Evolutionary conservation across 2,888 invertebrate genomes (phyloP).

Genomic region (Pseudeuparius sepicola): DNA sequence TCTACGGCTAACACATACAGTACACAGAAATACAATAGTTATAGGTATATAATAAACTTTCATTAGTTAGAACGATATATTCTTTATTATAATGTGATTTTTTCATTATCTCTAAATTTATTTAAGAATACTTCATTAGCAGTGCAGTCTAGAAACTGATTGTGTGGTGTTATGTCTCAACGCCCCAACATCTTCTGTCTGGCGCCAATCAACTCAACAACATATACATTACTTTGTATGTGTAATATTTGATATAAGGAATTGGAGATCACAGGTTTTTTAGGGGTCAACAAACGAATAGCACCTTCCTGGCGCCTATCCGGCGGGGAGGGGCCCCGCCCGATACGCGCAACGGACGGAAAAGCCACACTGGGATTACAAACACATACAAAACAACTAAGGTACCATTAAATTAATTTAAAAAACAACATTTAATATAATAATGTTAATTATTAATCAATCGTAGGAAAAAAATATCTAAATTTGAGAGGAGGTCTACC

Average conservation of each 20-base stretch:
- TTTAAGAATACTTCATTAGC: slow-evolving; percentile 40
- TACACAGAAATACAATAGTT: slow-evolving; percentile 35
- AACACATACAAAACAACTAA: slow-evolving; percentile 37
- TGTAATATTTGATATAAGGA: slow-evolving; percentile 39
- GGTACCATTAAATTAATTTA: slow-evolving; percentile 31
- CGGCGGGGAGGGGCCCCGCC: too few species aligned
- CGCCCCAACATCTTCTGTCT: too few species aligned
- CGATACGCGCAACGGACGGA: too few species aligned
- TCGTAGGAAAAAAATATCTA: slow-evolving; percentile 37
- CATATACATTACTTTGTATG: slow-evolving; percentile 36
- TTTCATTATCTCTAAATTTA: slow-evolving; percentile 38
- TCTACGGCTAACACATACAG: slow-evolving; percentile 38
- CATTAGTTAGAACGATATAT: slow-evolving; percentile 38
- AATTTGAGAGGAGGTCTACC: slow-evolving; percentile 30
- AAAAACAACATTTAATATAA: slow-evolving; percentile 30
- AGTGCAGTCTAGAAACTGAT: slow-evolving; percentile 44
- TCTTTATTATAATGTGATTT: slow-evolving; percentile 31
- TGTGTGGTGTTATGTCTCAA: slow-evolving; percentile 38
- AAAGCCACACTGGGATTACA: slow-evolving; percentile 34
- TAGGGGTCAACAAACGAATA: slow-evolving; percentile 29
- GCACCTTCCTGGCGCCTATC: too few species aligned
- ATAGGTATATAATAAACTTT: slow-evolving; percentile 37
- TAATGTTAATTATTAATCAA: slow-evolving; percentile 32
- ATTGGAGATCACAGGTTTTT: slow-evolving; percentile 41
- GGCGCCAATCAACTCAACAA: slow-evolving; percentile 33